Evolutionary conservation across 2,797 vertebrate species (phyloP).

Genomic region (Rhodeus uyekii): DNA sequence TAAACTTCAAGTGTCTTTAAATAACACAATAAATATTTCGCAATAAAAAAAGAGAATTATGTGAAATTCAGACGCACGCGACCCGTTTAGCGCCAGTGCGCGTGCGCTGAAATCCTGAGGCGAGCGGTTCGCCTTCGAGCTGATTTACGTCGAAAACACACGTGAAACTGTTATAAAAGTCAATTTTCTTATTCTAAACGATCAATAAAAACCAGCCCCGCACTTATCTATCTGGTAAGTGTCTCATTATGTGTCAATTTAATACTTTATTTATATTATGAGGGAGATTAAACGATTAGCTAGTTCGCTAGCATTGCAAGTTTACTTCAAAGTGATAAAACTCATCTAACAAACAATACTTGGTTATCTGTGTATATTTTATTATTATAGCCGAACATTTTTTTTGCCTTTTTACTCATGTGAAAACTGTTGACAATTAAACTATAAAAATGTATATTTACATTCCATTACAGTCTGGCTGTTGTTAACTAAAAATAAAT

Average conservation of each 20-base stretch:
- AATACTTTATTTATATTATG: neutral
- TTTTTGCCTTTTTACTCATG: neutral
- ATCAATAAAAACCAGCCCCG: neutral
- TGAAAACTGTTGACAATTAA: neutral
- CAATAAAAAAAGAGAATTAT: neutral
- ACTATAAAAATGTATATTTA: neutral
- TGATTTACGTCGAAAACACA: neutral
- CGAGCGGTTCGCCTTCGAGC: neutral
- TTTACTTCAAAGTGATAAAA: neutral
- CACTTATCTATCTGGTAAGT: slow-evolving; percentile 9
- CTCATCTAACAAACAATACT: neutral
- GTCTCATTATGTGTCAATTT: neutral
- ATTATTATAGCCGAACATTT: neutral
- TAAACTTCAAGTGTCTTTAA: neutral
- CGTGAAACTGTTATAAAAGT: neutral
- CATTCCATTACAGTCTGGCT: neutral
- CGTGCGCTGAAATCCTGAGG: neutral
- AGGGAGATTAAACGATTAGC: neutral
- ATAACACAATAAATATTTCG: neutral
- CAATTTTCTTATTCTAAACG: neutral
- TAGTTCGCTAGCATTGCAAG: neutral
- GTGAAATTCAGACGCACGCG: neutral
- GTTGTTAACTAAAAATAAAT: neutral
- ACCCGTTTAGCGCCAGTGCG: neutral
- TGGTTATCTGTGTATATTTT: neutral